A percentile compares a stretch with the other conserved stretches of the same genome.
Conservation (phyloP, 2,113 vertebrate genomes). For the Paedocypris sp. region DNA sequence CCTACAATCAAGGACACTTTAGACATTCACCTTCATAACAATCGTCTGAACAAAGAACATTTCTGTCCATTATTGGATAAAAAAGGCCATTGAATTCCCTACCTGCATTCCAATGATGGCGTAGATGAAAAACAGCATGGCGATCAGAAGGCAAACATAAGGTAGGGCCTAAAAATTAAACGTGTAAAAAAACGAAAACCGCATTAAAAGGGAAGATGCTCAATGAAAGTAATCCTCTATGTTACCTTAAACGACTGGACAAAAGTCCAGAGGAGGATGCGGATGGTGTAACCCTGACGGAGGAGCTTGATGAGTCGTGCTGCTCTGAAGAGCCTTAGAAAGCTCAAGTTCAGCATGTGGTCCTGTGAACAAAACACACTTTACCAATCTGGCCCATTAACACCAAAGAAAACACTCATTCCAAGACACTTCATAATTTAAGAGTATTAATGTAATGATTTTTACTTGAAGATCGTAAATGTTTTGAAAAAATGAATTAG, state of each 20-base stretch:
- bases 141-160: constrained; percentile 92
- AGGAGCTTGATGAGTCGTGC: constrained; percentile 91
- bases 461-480: too few relatives aligned
- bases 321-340: constrained; percentile 85
- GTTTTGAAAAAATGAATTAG: too few relatives aligned
- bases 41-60: too few relatives aligned
- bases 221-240: background rate
- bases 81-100: constrained; percentile 23
- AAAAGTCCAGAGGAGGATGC: constrained; percentile 94
- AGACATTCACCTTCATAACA: too few relatives aligned
- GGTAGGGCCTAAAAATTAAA: constrained; percentile 73
- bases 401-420: too few relatives aligned
- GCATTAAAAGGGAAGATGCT: constrained; percentile 7
- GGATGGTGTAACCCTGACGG: constrained; percentile 92
- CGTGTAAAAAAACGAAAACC: constrained; percentile 18
- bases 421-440: too few relatives aligned
- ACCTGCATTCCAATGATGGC: constrained; percentile 98
- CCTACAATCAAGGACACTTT: constrained; percentile 51
- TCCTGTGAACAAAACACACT: constrained; percentile 62
- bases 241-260: constrained; percentile 95
- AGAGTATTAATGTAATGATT: too few relatives aligned
- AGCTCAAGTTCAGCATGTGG: constrained; percentile 90
- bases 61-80: background rate
- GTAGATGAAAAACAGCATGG: constrained; percentile 97
- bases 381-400: background rate